Percentiles rank a stretch among this genome's conserved stretches.
Evolutionary conservation across 64 coral and sea anemone species (phyloP).

Genomic region (Anthopleura sola): DNA sequence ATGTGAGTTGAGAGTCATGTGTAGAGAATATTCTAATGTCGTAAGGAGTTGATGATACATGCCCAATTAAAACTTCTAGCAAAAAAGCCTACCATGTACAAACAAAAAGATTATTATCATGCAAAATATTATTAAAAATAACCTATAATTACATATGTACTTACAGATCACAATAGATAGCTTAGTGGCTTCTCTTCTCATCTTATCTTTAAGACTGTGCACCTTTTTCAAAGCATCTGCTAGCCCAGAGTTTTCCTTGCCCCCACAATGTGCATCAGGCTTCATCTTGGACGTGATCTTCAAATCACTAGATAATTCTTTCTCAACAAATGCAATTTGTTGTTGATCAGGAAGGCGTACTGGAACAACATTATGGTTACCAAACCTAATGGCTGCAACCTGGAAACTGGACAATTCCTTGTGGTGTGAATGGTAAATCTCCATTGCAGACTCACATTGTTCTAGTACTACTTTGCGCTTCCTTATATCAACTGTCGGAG

Average conservation of each 20-base stretch:
- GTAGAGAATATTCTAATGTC: too few species aligned
- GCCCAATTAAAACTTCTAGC: too few species aligned
- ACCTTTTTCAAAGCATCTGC: background rate
- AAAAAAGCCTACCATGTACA: too few species aligned
- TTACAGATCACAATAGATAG: background rate
- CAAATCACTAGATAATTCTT: background rate
- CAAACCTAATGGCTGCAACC: background rate
- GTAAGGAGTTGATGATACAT: too few species aligned
- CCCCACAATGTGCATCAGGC: background rate
- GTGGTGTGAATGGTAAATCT: background rate
- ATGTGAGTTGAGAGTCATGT: too few species aligned
- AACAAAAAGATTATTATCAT: too few species aligned
- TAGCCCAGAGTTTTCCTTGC: background rate
- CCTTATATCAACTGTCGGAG: background rate
- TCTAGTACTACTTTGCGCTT: background rate
- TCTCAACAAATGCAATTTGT: background rate
- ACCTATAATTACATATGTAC: background rate
- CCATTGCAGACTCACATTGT: background rate
- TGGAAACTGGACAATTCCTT: background rate
- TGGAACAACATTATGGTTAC: background rate
- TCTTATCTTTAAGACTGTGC: background rate
- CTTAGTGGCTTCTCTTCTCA: background rate
- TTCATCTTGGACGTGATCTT: background rate
- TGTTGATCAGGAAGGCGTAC: background rate
- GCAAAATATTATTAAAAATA: too few species aligned